Base-by-base conservation (phyloP, 2,797 vertebrate genomes). In the Sciurus vulgaris region DNA sequence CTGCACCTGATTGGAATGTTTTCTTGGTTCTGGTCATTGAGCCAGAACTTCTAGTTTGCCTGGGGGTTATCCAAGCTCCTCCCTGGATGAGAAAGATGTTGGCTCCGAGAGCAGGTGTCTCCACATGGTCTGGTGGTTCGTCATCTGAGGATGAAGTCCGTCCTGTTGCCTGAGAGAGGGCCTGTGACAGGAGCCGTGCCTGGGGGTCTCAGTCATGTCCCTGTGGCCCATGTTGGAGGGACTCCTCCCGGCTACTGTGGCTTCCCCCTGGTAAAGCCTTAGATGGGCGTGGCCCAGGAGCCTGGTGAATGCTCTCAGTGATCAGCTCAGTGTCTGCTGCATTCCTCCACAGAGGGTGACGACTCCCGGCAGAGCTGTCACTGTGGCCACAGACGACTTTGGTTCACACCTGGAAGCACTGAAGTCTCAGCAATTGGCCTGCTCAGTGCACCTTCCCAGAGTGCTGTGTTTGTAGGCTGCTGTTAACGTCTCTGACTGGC, bases 281-380 rank as follows among this genome's bases (percentile, higher is more conserved):
- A 3, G 0, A 13, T 22, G 54, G 56, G 28, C 24, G 47, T 8
- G 11, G 4, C 12, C 33, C 2, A 0, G 44, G 56, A 15, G 24
- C 69, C 26, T 74, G 41, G 8, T 1, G 3, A 67, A 24, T 70
- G 38, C n/a, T 84, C 93, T 81, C 77, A 65, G 7, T 22, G 17
- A 59, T 33, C 61, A 30, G 56, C 30, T 28, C 56, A 18, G 22
- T 22, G n/a, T 24, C 41, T 49, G 30, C 38, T 67, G 59, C 24
- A n/a, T 54, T 84, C 13, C 11, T 63, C 35, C 26, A 51, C 4
- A 93, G 33, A 1, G 24, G 26, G 7, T 63, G 11, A 3, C 44
- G 14, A 78, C 70, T 44, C 18, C 3, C 20, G 14, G 9, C 0
- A 51, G 15, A 92, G 44, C n/a, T 41, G 20, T 38, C 17, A 65